Conservation (phyloP, 2,888 invertebrate species). For the Chymomyza amoena region DNA sequence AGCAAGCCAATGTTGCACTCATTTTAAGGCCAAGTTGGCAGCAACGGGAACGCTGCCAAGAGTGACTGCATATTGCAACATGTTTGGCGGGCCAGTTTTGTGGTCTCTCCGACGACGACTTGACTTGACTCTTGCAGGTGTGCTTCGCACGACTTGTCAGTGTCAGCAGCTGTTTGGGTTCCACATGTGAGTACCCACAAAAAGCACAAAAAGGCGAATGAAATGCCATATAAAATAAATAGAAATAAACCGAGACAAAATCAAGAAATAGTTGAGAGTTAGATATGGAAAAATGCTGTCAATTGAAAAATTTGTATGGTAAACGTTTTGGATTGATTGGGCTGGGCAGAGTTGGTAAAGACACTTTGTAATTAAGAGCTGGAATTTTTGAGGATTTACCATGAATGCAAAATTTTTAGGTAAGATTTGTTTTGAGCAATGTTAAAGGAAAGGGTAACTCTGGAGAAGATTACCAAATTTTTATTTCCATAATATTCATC, state of each 20-base stretch:
- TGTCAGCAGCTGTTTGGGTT: conserved; percentile 51
- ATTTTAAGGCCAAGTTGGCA: conserved; percentile 67
- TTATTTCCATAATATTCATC: no score
- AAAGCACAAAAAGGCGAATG: conserved; percentile 15
- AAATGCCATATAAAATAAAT: not conserved
- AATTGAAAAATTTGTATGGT: not conserved
- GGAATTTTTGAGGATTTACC: no score
- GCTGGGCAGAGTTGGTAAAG: no score
- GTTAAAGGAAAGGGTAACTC: no score
- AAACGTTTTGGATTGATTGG: not conserved
- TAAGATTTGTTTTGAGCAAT: no score
- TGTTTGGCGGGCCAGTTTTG: conserved; percentile 31
- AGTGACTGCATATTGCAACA: conserved; percentile 63
- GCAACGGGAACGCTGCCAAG: conserved; percentile 34
- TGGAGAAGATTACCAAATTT: no score
- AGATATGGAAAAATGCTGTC: not conserved
- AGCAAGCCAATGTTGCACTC: conserved; percentile 66
- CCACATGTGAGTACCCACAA: conserved; percentile 6
- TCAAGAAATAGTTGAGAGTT: not conserved
- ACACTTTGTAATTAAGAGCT: no score
- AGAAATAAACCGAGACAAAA: not conserved
- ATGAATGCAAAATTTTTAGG: no score
- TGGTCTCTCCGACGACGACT: no score
- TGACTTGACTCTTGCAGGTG: conserved; percentile 62
- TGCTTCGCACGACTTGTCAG: conserved; percentile 74